These are phyloP conservation scores for Antheraea assamensis DNA, from an alignment of 2,888 invertebrate species.

Conservation along the genomic window DNA sequence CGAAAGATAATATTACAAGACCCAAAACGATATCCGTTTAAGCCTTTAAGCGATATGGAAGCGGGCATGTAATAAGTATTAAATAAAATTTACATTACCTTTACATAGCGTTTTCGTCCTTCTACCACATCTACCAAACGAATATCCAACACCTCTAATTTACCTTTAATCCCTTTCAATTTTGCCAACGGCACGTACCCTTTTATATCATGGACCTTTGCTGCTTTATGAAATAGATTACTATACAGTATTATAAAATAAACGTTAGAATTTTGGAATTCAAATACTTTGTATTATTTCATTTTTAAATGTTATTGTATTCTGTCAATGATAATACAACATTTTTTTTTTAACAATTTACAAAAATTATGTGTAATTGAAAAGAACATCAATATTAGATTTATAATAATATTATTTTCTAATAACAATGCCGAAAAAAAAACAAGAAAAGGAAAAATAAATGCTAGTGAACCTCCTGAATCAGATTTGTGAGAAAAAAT, in stretches of 20 bases:
- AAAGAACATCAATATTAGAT: too few relatives aligned
- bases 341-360: too few relatives aligned
- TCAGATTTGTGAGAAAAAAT: too few relatives aligned
- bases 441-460: too few relatives aligned
- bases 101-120: conserved; percentile 27
- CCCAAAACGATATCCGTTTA: not conserved
- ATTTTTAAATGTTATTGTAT: not conserved
- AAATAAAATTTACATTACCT: conserved; percentile 14
- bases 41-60: conserved; percentile 6
- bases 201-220: conserved; percentile 35
- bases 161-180: conserved; percentile 67
- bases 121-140: conserved; percentile 37
- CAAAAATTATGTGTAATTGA: too few relatives aligned
- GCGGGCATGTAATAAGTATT: conserved; percentile 8
- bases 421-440: too few relatives aligned
- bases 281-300: not conserved
- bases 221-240: conserved; percentile 52
- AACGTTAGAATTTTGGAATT: not conserved
- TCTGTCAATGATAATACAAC: too few relatives aligned
- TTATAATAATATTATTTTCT: too few relatives aligned
- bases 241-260: not conserved
- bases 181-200: conserved; percentile 62
- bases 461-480: too few relatives aligned
- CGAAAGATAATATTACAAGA: conserved; percentile 2
- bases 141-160: conserved; percentile 67